These are phyloP conservation scores for Oscheius sp. DNA, from an alignment of 2,888 invertebrate species.

Conservation along the genomic window DNA sequence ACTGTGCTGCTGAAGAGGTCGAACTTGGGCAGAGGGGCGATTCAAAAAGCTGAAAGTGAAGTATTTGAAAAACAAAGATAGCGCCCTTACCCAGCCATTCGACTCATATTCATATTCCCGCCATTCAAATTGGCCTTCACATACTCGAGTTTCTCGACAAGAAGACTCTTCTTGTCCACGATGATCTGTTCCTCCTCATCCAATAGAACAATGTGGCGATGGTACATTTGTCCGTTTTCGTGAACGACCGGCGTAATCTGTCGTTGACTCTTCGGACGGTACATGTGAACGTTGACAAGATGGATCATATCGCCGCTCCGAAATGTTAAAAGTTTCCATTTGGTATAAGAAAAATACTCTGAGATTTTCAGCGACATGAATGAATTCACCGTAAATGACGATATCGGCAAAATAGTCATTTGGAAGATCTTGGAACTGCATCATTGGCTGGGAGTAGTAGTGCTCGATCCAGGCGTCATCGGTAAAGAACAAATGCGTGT, in stretches of 20 bases:
- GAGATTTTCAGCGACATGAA: neutral
- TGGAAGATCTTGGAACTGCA: neutral
- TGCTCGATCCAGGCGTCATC: neutral
- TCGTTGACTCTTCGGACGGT: neutral
- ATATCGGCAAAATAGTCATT: conserved; percentile 19
- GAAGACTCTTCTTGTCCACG: neutral
- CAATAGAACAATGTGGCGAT: neutral
- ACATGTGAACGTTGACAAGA: neutral
- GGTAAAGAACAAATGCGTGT: neutral
- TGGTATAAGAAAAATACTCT: neutral
- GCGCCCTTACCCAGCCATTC: too few relatives aligned
- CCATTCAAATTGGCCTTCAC: too few relatives aligned
- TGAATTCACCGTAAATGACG: conserved; percentile 9
- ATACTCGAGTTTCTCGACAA: neutral
- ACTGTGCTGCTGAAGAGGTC: too few relatives aligned
- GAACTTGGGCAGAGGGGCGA: too few relatives aligned
- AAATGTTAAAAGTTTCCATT: neutral
- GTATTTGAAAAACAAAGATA: too few relatives aligned
- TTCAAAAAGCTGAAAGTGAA: too few relatives aligned
- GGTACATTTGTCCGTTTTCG: neutral
- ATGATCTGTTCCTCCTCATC: neutral
- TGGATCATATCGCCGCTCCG: neutral
- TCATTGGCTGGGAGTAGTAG: neutral
- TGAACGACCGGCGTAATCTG: neutral
- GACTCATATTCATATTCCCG: too few relatives aligned